Base-by-base conservation (phyloP, 2,113 vertebrate genomes). In the Salvelinus fontinalis region DNA sequence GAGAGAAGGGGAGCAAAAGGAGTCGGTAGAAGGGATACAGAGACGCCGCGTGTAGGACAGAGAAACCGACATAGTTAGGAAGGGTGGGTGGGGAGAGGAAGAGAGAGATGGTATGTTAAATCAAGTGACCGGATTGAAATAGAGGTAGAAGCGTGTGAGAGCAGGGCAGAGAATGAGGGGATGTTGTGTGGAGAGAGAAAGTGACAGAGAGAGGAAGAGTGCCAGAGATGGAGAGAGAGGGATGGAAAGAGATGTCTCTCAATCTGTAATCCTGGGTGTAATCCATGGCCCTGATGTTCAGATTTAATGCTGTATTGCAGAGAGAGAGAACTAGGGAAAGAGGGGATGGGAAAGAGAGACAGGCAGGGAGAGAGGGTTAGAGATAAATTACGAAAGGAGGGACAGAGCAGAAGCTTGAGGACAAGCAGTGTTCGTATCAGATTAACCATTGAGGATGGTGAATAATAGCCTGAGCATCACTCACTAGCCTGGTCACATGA, bases 181-280 rank as follows among this genome's bases (percentile, higher is more conserved):
- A 48, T 65, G 78, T 67, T 62, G 20, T 62, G 39, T 78, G 75
- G 80, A 74, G 77, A 44, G 57, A 85, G 54, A 76, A 76, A 83
- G 83, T 86, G 88, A 87, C 79, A 84, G 75, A 83, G 76, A 81
- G 79, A 51, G 49, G 49, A 51, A 67, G 72, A 79, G 80, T 51
- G 49, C 11, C 49, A 91, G 76, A 79, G 76, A 79, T 77, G 68
- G 84, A 83, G 69, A 80, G 82, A 83, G 65, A 80, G 82, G 81
- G 84, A 90, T 84, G 78, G 83, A 85, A 81, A 74, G 81, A 80
- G 82, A 89, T 89, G 89, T 88, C 75, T 92, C 86, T 92, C 85
- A 84, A 86, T 92, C 91, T 90, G 86, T 93, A 93, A 93, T 93
- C 93, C 88, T 29, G 79, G 67, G 86, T 92, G 92, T 94, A 94